Evolutionary conservation across 2,888 invertebrate species (phyloP).

Genomic region (Ectemnius continuus): DNA sequence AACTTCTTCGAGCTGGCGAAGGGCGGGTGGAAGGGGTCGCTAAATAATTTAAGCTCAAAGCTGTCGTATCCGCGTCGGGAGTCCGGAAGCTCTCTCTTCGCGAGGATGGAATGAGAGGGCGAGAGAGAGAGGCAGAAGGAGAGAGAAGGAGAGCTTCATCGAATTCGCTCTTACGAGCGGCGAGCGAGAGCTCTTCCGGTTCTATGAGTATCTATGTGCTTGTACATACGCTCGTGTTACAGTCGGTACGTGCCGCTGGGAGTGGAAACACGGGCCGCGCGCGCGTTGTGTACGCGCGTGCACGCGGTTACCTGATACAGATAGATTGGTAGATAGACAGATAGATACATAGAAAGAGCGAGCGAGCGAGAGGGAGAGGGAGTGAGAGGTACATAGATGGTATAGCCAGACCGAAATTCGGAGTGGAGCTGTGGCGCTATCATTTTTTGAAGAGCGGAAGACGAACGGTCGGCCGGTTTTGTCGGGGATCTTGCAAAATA

Average conservation of each 20-base stretch:
- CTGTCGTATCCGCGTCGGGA: conserved; percentile 42
- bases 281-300: no score
- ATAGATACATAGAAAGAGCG: no score
- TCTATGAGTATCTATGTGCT: conserved; percentile 20
- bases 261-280: no score
- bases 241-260: neutral
- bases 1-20: conserved; percentile 22
- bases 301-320: no score
- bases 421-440: neutral
- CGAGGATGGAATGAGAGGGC: neutral
- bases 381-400: neutral
- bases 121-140: no score
- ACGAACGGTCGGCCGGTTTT: neutral
- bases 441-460: neutral
- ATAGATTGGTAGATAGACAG: no score
- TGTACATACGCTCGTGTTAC: conserved; percentile 3
- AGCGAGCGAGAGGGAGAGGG: no score
- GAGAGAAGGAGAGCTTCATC: neutral
- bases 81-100: conserved; percentile 25
- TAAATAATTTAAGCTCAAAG: conserved; percentile 60
- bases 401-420: neutral
- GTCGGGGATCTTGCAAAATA: neutral
- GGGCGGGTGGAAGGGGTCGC: no score
- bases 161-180: neutral
- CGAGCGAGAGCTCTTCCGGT: conserved; percentile 1